A percentile compares a stretch with the other conserved stretches of the same genome.
Conservation (phyloP, 2,113 vertebrate species). For the Phyllopteryx taeniolatus region DNA sequence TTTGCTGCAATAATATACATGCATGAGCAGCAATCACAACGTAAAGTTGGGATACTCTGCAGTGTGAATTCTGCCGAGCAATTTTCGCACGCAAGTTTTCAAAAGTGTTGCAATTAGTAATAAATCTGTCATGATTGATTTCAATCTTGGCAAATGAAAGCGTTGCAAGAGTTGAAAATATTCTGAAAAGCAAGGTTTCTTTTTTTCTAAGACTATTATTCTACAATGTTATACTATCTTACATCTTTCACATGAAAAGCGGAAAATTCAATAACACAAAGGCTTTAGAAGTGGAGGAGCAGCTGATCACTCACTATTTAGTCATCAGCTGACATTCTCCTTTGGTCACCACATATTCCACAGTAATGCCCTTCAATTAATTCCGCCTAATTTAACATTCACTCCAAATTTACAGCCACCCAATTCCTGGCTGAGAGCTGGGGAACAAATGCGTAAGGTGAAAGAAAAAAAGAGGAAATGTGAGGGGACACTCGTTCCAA, state of each 20-base stretch:
- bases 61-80: too few relatives aligned
- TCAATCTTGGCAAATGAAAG: constrained; percentile 23
- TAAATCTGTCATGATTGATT: constrained; percentile 18
- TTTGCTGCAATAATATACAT: constrained; percentile 62
- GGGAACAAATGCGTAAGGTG: constrained; percentile 76
- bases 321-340: constrained; percentile 86
- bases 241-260: constrained; percentile 23
- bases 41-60: constrained; percentile 38
- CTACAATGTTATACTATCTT: constrained; percentile 10
- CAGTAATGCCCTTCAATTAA: constrained; percentile 94
- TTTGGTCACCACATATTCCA: constrained; percentile 85
- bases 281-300: constrained; percentile 40
- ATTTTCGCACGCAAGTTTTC: constrained; percentile 13
- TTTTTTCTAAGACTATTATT: constrained; percentile 12
- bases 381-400: constrained; percentile 93
- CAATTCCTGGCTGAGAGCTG: constrained; percentile 90
- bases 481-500: constrained; percentile 91
- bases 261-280: constrained; percentile 38
- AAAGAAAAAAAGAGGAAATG: constrained; percentile 32
- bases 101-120: constrained; percentile 20
- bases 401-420: constrained; percentile 89
- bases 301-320: constrained; percentile 82
- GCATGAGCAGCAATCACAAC: constrained; percentile 58
- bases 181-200: background rate
- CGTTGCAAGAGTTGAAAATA: constrained; percentile 12